Conservation (phyloP, 2,113 vertebrate genomes). For the Epinephelus cyanopodus region DNA sequence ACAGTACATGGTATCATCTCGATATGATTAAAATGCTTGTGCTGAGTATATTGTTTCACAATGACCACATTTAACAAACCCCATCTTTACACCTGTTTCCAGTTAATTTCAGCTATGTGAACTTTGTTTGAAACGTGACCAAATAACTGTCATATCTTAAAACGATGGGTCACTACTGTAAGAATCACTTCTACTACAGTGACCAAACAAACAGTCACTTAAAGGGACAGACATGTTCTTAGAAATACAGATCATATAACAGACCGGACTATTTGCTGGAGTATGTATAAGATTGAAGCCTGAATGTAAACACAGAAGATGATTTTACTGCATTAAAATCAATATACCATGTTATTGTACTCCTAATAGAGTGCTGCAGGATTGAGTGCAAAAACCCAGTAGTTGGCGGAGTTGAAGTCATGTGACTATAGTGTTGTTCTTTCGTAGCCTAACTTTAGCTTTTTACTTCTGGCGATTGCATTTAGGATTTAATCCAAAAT, state of each 20-base stretch:
- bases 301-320: constrained; percentile 32
- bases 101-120: neutral
- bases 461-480: too few species aligned
- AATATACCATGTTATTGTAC: neutral
- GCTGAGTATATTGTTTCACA: neutral
- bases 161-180: neutral
- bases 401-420: too few species aligned
- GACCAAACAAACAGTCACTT: constrained; percentile 8
- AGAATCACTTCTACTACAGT: neutral
- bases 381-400: too few species aligned
- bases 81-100: neutral
- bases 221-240: constrained; percentile 7
- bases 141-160: neutral
- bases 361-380: neutral
- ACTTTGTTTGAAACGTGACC: neutral
- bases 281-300: neutral
- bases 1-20: constrained; percentile 34
- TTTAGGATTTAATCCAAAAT: too few species aligned
- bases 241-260: neutral
- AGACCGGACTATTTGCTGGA: constrained; percentile 13
- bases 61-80: neutral
- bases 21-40: constrained; percentile 14
- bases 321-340: constrained; percentile 12
- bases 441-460: too few species aligned
- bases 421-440: too few species aligned